Evolutionary conservation across 2,113 vertebrate genomes (phyloP), one percentile per base, ranked within the genome.

Genomic region (Myotis davidii): DNA sequence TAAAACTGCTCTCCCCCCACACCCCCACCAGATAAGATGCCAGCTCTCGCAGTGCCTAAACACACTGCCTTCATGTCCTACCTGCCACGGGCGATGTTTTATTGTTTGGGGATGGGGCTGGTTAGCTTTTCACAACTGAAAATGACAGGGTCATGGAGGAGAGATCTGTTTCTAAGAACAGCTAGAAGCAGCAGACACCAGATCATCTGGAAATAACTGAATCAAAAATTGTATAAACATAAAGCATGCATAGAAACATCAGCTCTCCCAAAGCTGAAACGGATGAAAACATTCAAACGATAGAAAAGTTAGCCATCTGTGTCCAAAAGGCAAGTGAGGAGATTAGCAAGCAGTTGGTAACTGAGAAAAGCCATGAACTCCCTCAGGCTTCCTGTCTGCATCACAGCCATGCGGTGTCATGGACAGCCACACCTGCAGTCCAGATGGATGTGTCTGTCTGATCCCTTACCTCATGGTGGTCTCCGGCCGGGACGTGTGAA

Each of bases 401-500:
- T 39, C 29, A 27, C 17, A 5, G 1, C 9, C 8, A 25, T 0
- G 12, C 6, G 42, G 20, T 16, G 3, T 4, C 52, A 7, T 14
- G 8, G 3, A 10, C 20, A 16, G 6, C 25, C 42, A 4, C 20
- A 17, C 39, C 32, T 7, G 21, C 1, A 34, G 50, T 21, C 37
- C 3, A 1, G 7, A 4, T 2, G 39, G 29, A 45, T 0, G 10
- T 10, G 18, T 34, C 54, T 3, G 16, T 23, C 56, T n/a, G 2
- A 32, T 0, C 0, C 79, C 81, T 98, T 98, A 99, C 99, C 99
- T 99, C 99, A 37, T 96, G 93, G 29, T 98, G 98, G 97, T 98
- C 97, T 5, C 98, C 97, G 88, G 98, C 94, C 1, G 98, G 95
- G 0, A 98, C 95, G 94, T 98, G 98, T 0, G 98, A 89, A 1